These are phyloP conservation scores for Euura lappo DNA, from an alignment of 1,140 invertebrate genomes.

Conservation along the genomic window DNA sequence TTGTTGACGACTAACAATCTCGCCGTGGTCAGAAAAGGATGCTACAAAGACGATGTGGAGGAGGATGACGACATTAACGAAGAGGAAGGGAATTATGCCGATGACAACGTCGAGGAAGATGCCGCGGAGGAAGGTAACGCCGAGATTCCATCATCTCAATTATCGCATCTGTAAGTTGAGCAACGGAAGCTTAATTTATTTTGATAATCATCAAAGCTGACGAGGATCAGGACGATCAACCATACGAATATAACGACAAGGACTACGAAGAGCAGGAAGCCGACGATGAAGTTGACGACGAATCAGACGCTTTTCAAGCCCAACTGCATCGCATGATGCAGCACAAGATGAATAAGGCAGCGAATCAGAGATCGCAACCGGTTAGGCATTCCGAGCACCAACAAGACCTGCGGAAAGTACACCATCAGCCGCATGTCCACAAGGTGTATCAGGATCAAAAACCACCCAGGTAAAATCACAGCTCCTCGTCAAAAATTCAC, in stretches of 20 bases:
- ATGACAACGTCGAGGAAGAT: slow-evolving; percentile 34
- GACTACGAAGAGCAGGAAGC: slow-evolving; percentile 38
- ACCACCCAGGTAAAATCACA: not conserved
- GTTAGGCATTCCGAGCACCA: slow-evolving; percentile 17
- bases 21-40: slow-evolving; percentile 24
- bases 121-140: slow-evolving; percentile 33
- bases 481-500: no score
- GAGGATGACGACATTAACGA: slow-evolving; percentile 26
- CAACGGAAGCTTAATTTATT: not conserved
- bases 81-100: slow-evolving; percentile 23
- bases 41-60: slow-evolving; percentile 26
- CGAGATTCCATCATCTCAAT: not conserved
- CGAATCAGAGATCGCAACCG: not conserved
- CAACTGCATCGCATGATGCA: slow-evolving; percentile 10
- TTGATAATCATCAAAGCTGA: slow-evolving; percentile 18
- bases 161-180: not conserved
- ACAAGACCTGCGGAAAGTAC: slow-evolving; percentile 18
- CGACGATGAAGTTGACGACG: slow-evolving; percentile 40
- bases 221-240: slow-evolving; percentile 26
- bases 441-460: slow-evolving; percentile 5
- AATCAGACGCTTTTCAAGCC: slow-evolving; percentile 26
- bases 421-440: not conserved
- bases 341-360: not conserved
- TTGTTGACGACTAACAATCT: slow-evolving; percentile 17
- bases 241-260: slow-evolving; percentile 21